phyloP scores from a whole-genome alignment of 2,888 invertebrate species.

The Branchellion lobata region DNA sequence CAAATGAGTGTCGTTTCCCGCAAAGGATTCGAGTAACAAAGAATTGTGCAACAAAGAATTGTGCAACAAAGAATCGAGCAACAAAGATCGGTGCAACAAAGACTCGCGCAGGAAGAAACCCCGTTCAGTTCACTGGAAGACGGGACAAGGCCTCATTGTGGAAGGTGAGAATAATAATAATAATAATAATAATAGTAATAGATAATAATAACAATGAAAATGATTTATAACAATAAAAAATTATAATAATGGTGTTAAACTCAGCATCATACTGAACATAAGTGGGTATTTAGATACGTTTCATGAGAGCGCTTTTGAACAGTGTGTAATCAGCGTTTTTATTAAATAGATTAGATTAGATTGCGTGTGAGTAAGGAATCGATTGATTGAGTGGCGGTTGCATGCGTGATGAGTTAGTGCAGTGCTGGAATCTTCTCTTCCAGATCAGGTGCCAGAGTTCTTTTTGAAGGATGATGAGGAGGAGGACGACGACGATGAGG shows the following conservation, averaged over 20 bases:
- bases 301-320: background rate
- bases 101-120: background rate
- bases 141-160: slow-evolving; percentile 46
- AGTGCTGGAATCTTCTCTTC: background rate
- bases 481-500: slow-evolving; percentile 54
- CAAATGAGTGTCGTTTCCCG: no score
- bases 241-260: no score
- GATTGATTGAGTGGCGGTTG: no score
- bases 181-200: slow-evolving; percentile 1
- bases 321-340: background rate
- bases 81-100: background rate
- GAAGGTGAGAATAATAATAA: slow-evolving; percentile 47
- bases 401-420: no score
- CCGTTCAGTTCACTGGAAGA: background rate
- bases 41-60: no score
- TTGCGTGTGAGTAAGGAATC: no score
- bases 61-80: no score
- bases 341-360: no score
- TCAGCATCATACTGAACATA: no score
- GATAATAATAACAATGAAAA: background rate
- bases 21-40: no score
- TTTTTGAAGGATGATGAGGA: slow-evolving; percentile 50
- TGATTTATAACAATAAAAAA: background rate
- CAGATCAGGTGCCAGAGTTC: slow-evolving; percentile 49
- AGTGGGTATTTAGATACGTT: no score